Conservation (phyloP, 2,888 invertebrate genomes). For the Tipula helvola region DNA sequence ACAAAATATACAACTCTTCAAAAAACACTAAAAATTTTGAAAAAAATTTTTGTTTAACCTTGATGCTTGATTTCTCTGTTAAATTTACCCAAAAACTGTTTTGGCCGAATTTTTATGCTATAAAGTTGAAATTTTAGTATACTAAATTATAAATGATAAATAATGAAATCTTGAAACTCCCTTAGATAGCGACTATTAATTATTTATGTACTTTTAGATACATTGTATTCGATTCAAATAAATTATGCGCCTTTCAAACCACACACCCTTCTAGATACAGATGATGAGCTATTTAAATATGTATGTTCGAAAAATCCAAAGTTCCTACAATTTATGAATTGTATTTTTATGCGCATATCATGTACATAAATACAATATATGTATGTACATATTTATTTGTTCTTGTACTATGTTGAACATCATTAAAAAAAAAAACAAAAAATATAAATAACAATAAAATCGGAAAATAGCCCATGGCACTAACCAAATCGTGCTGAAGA, state of each 20-base stretch:
- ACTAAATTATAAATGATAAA: too few species aligned
- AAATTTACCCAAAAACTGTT: too few species aligned
- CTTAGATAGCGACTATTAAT: neutral
- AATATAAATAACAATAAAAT: neutral
- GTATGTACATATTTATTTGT: neutral
- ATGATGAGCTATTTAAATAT: neutral
- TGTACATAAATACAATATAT: too few species aligned
- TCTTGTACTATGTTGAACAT: neutral
- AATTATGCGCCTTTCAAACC: neutral
- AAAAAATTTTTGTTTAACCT: too few species aligned
- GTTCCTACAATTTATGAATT: neutral
- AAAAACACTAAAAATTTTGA: too few species aligned
- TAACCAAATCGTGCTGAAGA: neutral
- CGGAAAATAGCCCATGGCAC: neutral
- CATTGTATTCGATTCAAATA: neutral
- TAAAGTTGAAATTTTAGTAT: too few species aligned
- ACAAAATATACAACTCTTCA: too few species aligned
- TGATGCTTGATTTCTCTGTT: too few species aligned
- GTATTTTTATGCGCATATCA: neutral
- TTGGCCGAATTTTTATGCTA: too few species aligned
- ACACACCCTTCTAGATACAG: neutral
- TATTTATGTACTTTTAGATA: neutral
- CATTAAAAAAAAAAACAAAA: neutral
- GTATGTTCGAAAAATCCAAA: neutral
- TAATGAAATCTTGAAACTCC: too few species aligned